Conservation (phyloP, 2,113 vertebrate species). For the Oxyura jamaicensis region DNA sequence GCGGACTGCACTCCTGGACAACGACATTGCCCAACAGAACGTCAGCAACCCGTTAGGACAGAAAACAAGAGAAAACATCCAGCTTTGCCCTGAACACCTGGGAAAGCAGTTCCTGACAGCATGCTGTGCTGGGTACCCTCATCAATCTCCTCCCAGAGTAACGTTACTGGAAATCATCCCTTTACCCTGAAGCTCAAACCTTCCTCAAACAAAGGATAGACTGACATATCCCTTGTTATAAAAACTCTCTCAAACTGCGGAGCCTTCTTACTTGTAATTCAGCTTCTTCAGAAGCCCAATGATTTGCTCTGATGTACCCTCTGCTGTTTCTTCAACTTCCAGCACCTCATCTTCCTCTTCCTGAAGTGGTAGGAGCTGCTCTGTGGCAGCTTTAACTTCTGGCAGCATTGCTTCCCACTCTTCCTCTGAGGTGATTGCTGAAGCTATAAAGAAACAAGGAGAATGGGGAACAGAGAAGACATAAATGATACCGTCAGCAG, state of each 20-base stretch:
- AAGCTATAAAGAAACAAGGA: constrained; percentile 42
- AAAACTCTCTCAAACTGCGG: neutral
- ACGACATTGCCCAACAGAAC: neutral
- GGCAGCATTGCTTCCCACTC: constrained; percentile 95
- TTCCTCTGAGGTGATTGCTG: constrained; percentile 82
- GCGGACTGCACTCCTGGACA: constrained; percentile 83
- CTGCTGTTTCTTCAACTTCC: constrained; percentile 67
- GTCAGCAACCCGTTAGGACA: neutral
- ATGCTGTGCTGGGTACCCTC: neutral
- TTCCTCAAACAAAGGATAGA: neutral
- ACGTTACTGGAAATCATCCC: neutral
- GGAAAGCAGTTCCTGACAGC: neutral
- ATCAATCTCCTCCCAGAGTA: neutral
- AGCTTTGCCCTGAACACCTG: neutral
- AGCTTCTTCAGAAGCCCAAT: constrained; percentile 82
- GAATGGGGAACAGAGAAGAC: neutral
- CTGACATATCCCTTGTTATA: neutral
- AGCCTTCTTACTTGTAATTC: constrained; percentile 87
- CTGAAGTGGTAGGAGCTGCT: constrained; percentile 72
- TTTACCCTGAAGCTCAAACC: neutral
- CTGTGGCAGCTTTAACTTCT: constrained; percentile 82
- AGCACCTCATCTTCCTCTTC: constrained; percentile 45
- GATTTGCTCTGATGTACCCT: constrained; percentile 79
- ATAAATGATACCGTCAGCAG: neutral
- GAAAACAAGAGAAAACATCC: neutral